Percentiles rank a stretch among this genome's conserved stretches.
phyloP scores from a whole-genome alignment of 2,888 invertebrate species.

The Lypha dubia region DNA sequence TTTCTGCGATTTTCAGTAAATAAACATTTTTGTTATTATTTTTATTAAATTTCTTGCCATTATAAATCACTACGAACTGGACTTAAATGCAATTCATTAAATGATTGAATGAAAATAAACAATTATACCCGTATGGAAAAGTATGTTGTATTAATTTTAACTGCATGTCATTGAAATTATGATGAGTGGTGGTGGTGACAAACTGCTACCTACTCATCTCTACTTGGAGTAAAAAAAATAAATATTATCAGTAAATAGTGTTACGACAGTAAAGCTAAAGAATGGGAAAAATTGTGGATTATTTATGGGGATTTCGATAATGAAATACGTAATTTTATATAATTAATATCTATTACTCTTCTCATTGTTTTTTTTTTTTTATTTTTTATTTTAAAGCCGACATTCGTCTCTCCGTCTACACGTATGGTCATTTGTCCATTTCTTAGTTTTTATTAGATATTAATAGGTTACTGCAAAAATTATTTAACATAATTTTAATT shows the following conservation, averaged over 20 bases:
- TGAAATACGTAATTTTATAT: no score
- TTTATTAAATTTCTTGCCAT: background rate
- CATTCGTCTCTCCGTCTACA: no score
- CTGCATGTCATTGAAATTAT: constrained; percentile 65
- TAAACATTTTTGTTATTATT: constrained; percentile 20
- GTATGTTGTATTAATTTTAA: constrained; percentile 45
- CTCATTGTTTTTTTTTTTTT: no score
- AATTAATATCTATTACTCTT: no score
- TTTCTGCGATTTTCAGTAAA: constrained; percentile 28
- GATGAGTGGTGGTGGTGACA: constrained; percentile 65
- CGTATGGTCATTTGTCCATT: no score
- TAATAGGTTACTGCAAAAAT: no score
- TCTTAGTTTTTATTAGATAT: no score
- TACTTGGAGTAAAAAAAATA: background rate
- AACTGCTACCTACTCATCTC: constrained; percentile 47
- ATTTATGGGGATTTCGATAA: background rate
- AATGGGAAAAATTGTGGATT: background rate
- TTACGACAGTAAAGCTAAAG: constrained; percentile 15
- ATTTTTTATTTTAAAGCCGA: no score
- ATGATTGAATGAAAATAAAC: constrained; percentile 46
- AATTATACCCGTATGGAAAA: constrained; percentile 30
- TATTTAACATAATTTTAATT: no score
- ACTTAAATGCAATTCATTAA: constrained; percentile 42
- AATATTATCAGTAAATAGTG: background rate
- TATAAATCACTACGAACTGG: constrained; percentile 31